Evolutionary conservation across 2,797 vertebrate species (phyloP), one percentile per base, ranked within the genome.

Genomic region (Balearica regulorum): DNA sequence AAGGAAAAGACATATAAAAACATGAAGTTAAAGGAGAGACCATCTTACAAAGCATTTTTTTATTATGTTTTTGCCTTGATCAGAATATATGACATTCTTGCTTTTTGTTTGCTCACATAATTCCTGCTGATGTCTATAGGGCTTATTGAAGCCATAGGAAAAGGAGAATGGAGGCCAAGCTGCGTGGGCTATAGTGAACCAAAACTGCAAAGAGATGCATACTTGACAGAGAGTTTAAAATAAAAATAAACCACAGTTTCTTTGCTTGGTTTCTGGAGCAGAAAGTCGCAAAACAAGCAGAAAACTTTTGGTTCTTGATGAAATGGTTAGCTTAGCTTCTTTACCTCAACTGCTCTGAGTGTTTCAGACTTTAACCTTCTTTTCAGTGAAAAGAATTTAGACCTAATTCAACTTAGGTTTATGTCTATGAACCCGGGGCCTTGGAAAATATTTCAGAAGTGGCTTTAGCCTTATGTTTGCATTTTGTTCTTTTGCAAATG

Each of bases 211-310:
- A 78, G 92, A 65, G 60, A 87, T 72, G 84, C 83, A 90, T 93
- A 88, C 81, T 94, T 96, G 78, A 83, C 60, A 75, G 73, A 25
- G 79, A 89, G 76, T 88, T 91, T 92, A 94, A 90, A 93, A 90
- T 84, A 95, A 96, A 97, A 94, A 84, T 79, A 94, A 95, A 91
- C 78, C 92, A 87, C 93, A 94, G 37, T 83, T 92, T 93, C 85
- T 96, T 91, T 86, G 72, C 89, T 96, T 79, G 96, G 90, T 96
- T 95, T 96, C 83, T 97, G 89, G 91, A 97, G 85, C 91, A 96
- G 72, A 96, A 96, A 94, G 86, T 96, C 24, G 0, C 94, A 87
- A 94, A 96, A 95, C 88, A 96, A 95, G 95, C 94, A 96, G 88
- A 97, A 97, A 95, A 78, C 68, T 81, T 94, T 14, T 75, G 85